These are phyloP conservation scores for Poeciliopsis presidionis DNA, from an alignment of 2,797 vertebrate genomes.

Conservation along the genomic window DNA sequence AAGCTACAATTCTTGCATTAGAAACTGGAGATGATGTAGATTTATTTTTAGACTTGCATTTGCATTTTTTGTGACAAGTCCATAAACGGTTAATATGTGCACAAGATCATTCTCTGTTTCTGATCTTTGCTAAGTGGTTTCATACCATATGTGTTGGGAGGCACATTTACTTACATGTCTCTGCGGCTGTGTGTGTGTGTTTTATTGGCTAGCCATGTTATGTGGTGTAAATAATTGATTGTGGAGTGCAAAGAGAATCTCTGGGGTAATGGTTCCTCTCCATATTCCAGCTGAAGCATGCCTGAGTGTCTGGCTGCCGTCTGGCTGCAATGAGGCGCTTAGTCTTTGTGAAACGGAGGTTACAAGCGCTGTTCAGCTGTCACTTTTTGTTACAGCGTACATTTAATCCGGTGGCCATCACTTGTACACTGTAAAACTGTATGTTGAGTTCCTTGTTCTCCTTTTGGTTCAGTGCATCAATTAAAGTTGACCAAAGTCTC, in stretches of 20 bases:
- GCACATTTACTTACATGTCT: constrained; percentile 1
- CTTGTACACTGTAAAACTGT: background rate
- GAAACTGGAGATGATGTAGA: background rate
- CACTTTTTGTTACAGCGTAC: constrained; percentile 2
- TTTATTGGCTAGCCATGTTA: constrained; percentile 38
- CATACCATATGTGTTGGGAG: constrained; percentile 4
- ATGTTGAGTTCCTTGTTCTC: background rate
- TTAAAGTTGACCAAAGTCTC: background rate
- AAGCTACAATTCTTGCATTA: background rate
- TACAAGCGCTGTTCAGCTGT: constrained; percentile 16
- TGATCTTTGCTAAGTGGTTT: background rate
- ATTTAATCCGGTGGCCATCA: background rate
- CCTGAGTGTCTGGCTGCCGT: constrained; percentile 45
- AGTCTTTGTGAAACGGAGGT: constrained; percentile 33
- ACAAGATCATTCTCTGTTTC: background rate
- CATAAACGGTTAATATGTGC: background rate
- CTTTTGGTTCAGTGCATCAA: background rate
- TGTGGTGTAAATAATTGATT: constrained; percentile 75
- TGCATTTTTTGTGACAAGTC: background rate
- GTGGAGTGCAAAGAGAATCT: constrained; percentile 41
- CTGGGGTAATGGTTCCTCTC: constrained; percentile 55
- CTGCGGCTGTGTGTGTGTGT: constrained; percentile 19
- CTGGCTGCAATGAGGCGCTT: constrained; percentile 28
- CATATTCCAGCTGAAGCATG: constrained; percentile 51
- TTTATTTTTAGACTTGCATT: background rate